Base-by-base conservation (phyloP, 2,113 vertebrate species). In the Rhinopomastus cyanomelas region DNA sequence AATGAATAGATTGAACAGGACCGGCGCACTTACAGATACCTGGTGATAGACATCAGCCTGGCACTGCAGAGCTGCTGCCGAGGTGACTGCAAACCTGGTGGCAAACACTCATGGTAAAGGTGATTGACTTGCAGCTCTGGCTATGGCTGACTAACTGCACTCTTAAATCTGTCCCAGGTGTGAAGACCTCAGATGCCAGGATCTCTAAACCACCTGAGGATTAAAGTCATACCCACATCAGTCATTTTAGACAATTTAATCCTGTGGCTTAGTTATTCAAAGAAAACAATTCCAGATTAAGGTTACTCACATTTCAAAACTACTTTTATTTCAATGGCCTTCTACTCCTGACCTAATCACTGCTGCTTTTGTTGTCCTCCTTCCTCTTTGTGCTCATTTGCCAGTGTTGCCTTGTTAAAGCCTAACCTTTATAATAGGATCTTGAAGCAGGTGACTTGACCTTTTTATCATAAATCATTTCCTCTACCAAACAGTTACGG, bases 1-100 rank as follows among this genome's bases (percentile, higher is more conserved):
- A n/a, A n/a, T n/a, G n/a, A n/a, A n/a, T n/a, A n/a, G n/a, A n/a
- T n/a, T n/a, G n/a, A n/a, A n/a, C n/a, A n/a, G n/a, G n/a, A n/a
- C n/a, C n/a, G n/a, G n/a, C n/a, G n/a, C n/a, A 3, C 2, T 0
- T 3, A 49, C 71, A 60, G 85, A 29, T 78, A 5, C 34, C 68
- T 27, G 3, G 82, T 3, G 55, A 81, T 91, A 59, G 74, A 42
- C 20, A 46, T 32, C 0, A 1, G 44, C 30, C 12, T 26, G 2
- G 3, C 65, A 23, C 60, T 0, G 32, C 9, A 0, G 29, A 39
- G 44, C 26, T 0, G 20, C 52, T 19, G 57, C 74, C 25, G 5
- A 4, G 17, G 5, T 0, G 48, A 2, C 23, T 0, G 2, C 0
- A 2, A 27, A 30, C 0, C 2, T 1, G 1, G 29, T 2, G 0